Evolutionary conservation across 2,797 vertebrate species (phyloP).

Genomic region (Lycodopsis pacificus): DNA sequence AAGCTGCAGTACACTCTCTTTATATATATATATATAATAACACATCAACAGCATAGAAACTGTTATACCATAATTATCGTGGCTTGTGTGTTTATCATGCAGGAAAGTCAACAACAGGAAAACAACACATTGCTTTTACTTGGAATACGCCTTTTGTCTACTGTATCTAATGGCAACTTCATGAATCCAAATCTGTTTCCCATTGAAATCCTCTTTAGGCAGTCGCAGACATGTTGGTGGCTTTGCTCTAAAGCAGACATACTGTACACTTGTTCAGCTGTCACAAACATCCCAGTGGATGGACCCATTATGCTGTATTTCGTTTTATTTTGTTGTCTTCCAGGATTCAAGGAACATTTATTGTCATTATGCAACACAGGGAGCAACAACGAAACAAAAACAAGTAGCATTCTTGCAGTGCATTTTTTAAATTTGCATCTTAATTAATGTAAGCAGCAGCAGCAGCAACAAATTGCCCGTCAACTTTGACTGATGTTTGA

Average conservation of each 20-base stretch:
- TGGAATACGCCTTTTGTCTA: neutral
- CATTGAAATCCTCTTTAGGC: constrained; percentile 12
- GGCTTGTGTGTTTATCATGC: too few relatives aligned
- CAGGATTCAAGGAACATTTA: neutral
- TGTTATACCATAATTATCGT: too few relatives aligned
- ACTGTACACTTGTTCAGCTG: neutral
- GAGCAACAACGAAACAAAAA: too few relatives aligned
- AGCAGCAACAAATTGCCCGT: too few relatives aligned
- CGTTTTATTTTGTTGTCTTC: neutral
- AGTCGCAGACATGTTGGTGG: neutral
- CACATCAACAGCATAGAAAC: too few relatives aligned
- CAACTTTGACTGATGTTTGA: too few relatives aligned
- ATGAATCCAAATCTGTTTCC: constrained; percentile 6
- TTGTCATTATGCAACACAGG: too few relatives aligned
- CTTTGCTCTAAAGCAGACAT: constrained; percentile 1
- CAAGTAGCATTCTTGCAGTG: too few relatives aligned
- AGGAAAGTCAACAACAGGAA: neutral
- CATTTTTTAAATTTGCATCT: too few relatives aligned
- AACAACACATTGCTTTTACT: neutral
- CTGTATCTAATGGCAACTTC: neutral
- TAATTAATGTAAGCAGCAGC: too few relatives aligned
- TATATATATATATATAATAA: too few relatives aligned
- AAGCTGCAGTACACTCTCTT: too few relatives aligned
- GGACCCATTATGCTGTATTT: neutral
- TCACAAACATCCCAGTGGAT: neutral